These are phyloP conservation scores for Drosophila borborema DNA, from an alignment of 2,888 invertebrate genomes.

Conservation along the genomic window DNA sequence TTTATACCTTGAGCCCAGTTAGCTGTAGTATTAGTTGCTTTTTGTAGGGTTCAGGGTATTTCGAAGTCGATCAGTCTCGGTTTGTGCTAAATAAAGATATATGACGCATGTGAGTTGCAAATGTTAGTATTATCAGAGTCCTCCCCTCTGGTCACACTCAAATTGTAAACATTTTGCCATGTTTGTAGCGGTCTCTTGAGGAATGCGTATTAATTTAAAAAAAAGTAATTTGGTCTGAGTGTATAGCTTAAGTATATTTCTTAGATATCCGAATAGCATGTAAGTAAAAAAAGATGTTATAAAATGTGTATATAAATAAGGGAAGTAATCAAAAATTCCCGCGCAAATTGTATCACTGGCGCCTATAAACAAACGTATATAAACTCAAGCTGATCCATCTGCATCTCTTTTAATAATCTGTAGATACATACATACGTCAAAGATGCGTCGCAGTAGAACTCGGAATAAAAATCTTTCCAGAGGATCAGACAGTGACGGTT, in stretches of 20 bases:
- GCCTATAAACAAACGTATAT: background rate
- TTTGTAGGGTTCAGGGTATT: no score
- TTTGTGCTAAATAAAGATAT: background rate
- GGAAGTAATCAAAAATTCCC: conserved; percentile 19
- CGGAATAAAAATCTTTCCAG: conserved; percentile 31
- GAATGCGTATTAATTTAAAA: background rate
- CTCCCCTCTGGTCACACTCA: conserved; percentile 20
- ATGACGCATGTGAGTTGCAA: background rate
- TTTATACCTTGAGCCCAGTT: background rate
- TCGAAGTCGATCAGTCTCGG: no score
- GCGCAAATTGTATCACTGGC: conserved; percentile 32
- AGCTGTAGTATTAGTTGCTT: no score
- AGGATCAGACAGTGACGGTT: conserved; percentile 15
- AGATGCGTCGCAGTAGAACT: conserved; percentile 31
- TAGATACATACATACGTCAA: conserved; percentile 5
- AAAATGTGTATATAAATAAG: background rate
- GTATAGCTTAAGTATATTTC: background rate
- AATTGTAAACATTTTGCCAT: background rate
- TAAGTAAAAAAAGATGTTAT: background rate
- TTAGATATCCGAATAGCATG: background rate
- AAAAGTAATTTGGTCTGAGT: background rate
- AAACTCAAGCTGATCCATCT: background rate
- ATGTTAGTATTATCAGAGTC: conserved; percentile 1
- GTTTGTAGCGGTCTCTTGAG: background rate
- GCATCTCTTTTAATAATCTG: background rate